These are phyloP conservation scores for Dinoponera quadriceps DNA, from an alignment of 1,140 invertebrate species.

Conservation along the genomic window DNA sequence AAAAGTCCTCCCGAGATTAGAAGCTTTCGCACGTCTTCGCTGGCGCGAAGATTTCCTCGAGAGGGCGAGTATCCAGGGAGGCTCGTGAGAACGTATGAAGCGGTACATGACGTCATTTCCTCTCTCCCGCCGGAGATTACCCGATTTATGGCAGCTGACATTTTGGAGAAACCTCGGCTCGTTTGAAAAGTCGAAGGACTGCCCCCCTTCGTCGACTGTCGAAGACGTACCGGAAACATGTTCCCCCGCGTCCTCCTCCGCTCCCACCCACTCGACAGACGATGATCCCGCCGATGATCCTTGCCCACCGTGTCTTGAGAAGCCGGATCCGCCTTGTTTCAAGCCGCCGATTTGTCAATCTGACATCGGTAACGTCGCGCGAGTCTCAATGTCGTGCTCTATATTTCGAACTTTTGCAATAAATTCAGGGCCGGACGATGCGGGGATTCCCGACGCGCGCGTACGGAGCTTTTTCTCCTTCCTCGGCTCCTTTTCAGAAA, in stretches of 20 bases:
- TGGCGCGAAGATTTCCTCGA: slow-evolving; percentile 1
- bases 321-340: slow-evolving; percentile 1
- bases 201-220: background rate
- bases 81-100: background rate
- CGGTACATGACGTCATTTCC: background rate
- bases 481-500: no score
- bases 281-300: background rate
- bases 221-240: background rate
- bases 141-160: slow-evolving; percentile 2
- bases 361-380: slow-evolving; percentile 7
- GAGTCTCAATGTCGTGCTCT: background rate
- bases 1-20: background rate
- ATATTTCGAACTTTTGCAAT: slow-evolving; percentile 35
- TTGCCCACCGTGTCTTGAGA: background rate
- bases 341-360: background rate
- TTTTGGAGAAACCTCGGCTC: background rate
- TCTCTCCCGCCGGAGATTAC: background rate
- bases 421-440: slow-evolving; percentile 5
- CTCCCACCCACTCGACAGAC: background rate
- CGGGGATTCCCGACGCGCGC: no score
- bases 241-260: background rate
- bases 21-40: background rate
- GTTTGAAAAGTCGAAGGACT: background rate
- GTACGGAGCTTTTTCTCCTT: no score
- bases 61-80: background rate